These are phyloP conservation scores for Dryococelus australis DNA, from an alignment of 2,888 invertebrate genomes.

Conservation along the genomic window DNA sequence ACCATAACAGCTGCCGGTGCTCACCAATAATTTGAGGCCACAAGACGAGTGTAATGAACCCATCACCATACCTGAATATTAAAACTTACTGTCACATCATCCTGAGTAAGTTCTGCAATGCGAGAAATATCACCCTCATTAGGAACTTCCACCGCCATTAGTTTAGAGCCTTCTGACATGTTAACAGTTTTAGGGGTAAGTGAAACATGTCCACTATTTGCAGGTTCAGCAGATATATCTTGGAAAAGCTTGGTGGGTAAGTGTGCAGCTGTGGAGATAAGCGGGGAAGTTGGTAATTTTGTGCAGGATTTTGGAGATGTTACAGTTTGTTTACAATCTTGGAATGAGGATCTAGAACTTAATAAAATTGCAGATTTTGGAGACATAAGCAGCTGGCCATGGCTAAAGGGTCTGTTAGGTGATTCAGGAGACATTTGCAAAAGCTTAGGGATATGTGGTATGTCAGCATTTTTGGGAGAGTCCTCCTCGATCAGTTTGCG, in stretches of 20 bases:
- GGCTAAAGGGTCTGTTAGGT: conserved; percentile 1
- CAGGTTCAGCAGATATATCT: neutral
- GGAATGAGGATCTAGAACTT: conserved; percentile 3
- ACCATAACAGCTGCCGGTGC: no score
- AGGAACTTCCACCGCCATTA: neutral
- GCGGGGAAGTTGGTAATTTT: neutral
- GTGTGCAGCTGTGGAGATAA: neutral
- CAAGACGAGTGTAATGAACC: no score
- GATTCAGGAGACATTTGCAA: conserved; percentile 1
- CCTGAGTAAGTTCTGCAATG: neutral
- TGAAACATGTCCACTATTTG: neutral
- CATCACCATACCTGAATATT: neutral
- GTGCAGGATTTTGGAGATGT: conserved; percentile 9
- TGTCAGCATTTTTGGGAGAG: conserved; percentile 5
- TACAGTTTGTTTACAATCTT: neutral
- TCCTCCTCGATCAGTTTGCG: conserved; percentile 10
- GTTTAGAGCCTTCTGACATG: neutral
- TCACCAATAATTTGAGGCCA: no score
- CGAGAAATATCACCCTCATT: neutral
- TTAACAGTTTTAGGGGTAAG: conserved; percentile 4
- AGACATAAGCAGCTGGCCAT: neutral
- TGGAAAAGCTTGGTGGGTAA: neutral
- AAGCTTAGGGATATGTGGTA: conserved; percentile 2
- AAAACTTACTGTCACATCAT: neutral
- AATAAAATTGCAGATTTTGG: neutral